A percentile compares a stretch with the other conserved stretches of the same genome.
phyloP scores from a whole-genome alignment of 2,888 invertebrate genomes.

The Seira musarum region DNA sequence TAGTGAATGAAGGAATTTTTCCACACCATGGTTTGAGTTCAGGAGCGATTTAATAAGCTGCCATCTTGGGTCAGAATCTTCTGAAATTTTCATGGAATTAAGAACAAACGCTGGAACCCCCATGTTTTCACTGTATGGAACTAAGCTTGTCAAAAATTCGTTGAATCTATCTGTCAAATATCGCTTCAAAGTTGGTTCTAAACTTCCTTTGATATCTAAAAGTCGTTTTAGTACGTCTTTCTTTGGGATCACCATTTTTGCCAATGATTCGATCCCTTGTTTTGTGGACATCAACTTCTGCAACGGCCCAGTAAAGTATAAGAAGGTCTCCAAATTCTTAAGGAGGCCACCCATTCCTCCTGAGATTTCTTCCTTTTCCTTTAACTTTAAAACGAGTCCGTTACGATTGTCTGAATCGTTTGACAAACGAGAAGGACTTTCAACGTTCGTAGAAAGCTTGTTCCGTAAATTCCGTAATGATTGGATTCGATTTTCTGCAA shows the following conservation, averaged over 20 bases:
- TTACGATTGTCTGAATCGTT: too few species aligned
- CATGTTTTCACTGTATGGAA: constrained; percentile 66
- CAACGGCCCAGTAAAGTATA: constrained; percentile 27
- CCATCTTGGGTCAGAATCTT: constrained; percentile 66
- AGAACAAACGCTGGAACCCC: constrained; percentile 66
- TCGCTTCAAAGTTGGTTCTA: constrained; percentile 64
- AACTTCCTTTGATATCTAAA: constrained; percentile 59
- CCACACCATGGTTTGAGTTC: constrained; percentile 42
- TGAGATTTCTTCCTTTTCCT: too few species aligned
- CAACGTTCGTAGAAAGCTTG: too few species aligned
- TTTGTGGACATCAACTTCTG: constrained; percentile 40
- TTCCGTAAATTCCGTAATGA: too few species aligned
- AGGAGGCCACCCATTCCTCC: constrained; percentile 44
- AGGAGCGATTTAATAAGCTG: constrained; percentile 64
- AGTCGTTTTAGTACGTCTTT: constrained; percentile 54
- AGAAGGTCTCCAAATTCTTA: constrained; percentile 29
- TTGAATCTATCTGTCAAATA: constrained; percentile 67
- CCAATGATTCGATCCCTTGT: constrained; percentile 40
- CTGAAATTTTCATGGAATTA: constrained; percentile 67
- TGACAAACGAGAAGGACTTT: too few species aligned
- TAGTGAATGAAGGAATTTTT: constrained; percentile 28
- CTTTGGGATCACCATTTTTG: constrained; percentile 52
- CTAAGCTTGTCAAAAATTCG: constrained; percentile 62
- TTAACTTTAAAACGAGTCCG: too few species aligned
- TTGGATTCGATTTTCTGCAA: too few species aligned